These are phyloP conservation scores for Balearica regulorum DNA, from an alignment of 2,797 vertebrate genomes.

Conservation along the genomic window DNA sequence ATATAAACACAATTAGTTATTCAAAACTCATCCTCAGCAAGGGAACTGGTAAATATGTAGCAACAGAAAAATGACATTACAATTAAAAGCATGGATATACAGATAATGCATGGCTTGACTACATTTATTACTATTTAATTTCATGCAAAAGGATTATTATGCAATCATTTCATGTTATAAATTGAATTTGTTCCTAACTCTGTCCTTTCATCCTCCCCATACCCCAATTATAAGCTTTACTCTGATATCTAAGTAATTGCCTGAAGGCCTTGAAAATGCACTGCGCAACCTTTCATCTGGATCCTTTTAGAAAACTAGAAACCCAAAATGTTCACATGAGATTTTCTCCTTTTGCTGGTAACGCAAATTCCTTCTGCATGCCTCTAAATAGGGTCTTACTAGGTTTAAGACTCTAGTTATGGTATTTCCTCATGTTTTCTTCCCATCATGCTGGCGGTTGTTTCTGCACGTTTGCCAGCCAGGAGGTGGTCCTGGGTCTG, in stretches of 20 bases:
- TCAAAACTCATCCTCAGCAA: background rate
- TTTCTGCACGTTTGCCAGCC: slow-evolving; percentile 7
- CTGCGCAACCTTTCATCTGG: slow-evolving; percentile 38
- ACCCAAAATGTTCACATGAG: slow-evolving; percentile 22
- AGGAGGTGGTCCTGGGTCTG: slow-evolving; percentile 9
- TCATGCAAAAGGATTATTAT: slow-evolving; percentile 47
- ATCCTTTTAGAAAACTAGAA: slow-evolving; percentile 41
- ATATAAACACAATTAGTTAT: slow-evolving; percentile 11
- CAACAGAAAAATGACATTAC: background rate
- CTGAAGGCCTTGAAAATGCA: slow-evolving; percentile 29
- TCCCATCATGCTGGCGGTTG: background rate
- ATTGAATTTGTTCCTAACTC: slow-evolving; percentile 35
- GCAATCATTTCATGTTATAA: slow-evolving; percentile 45
- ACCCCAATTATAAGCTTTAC: slow-evolving; percentile 50
- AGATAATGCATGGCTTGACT: background rate
- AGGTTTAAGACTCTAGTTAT: background rate
- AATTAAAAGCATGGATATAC: background rate
- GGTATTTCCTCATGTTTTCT: background rate
- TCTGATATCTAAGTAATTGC: slow-evolving; percentile 43
- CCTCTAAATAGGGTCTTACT: background rate
- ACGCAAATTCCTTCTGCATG: slow-evolving; percentile 33
- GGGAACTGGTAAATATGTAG: background rate
- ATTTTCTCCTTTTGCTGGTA: slow-evolving; percentile 33
- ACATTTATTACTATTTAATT: slow-evolving; percentile 6
- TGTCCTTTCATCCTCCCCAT: slow-evolving; percentile 42